Base-by-base conservation (phyloP, 2,113 vertebrate genomes). In the Lepus americanus region DNA sequence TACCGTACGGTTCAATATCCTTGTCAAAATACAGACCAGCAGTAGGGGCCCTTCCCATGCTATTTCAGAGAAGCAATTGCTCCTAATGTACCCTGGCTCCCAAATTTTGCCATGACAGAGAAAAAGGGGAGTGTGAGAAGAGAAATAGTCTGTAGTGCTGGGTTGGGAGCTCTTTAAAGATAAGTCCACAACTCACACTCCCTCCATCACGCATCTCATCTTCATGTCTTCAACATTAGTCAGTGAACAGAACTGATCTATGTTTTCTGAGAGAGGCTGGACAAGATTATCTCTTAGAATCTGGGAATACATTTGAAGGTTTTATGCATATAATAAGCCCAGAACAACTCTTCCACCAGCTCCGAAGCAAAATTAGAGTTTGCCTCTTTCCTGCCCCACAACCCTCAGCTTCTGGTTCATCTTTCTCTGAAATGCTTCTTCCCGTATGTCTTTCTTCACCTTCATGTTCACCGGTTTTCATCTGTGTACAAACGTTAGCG, bases 381-480 rank as follows among this genome's bases (percentile, higher is more conserved):
- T 31, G 11, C 23, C 9, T 53, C 16, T 64, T 20, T 90, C 44
- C 14, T 76, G 14, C 9, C 39, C 44, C 36, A n/a, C 6, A 84
- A 2, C 11, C 7, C 44, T 90, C 20, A 94, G n/a, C 25, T n/a
- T 70, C 39, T 51, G n/a, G 17, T 14, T 86, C 39, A 36, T 61
- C 51, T 25, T 79, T 93, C 73, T 91, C 2, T 14, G n/a, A 84
- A 16, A 39, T 53, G 9, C 64, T 31, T 85, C 83, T 10, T 89
- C 25, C 27, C 20, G 4, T 36, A 89, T n/a, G 23, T 73, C 69
- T 31, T 74, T 59, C 19, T 70, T 64, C 36, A 79, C 20, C 7
- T 0, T 95, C 20, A 25, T 89, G 93, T 93, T 64, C 67, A 70
- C 31, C 25, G 51, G 44, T 16, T 83, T 93, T 83, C 17, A 59